Evolutionary conservation across 2,888 invertebrate genomes (phyloP), one percentile per base, ranked within the genome.

Genomic region (Apoderus coryli): DNA sequence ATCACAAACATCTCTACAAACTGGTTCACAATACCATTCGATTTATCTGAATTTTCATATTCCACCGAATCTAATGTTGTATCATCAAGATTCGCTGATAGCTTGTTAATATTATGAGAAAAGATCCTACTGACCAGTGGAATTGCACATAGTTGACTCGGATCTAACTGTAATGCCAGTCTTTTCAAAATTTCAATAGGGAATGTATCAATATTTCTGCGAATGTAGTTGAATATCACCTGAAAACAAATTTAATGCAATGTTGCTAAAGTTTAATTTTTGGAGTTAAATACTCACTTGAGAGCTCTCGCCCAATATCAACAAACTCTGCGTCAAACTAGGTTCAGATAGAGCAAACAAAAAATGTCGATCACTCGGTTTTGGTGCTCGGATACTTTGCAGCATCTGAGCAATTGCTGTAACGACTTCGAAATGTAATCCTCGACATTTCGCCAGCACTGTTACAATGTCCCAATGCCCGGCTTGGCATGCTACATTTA

Each of bases 401-500:
- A 63, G 44, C 16, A 67, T 56, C 47, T 65, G 65, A 23, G 65
- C 60, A 13, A 71, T 52, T 16, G 67, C 62, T 24, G 66, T 61
- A 10, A 69, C 56, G 29, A 68, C 65, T 53, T 70, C 67, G 15
- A 60, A 57, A 35, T 65, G 64, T 12, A 72, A 52, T 30, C 71
- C 69, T 41, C 69, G 57, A 3, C 50, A 45, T 41, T 51, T 56
- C 5, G 57, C 65, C 40, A 75, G 41, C 4, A 59, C 41, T 9
- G 48, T 48, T 11, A 76, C 56, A 22, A 73, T 58, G 39, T 66
- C 65, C 64, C 70, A 72, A 30, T 73, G 60, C 16, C 67, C 66
- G 16, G 69, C 68, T 46, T 72, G 70, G 33, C 71, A 67, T 5
- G 73, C 63, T 12, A 76, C 63, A 44, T 67, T 67, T 27, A 75